These are phyloP conservation scores for Cybosia mesomella DNA, from an alignment of 2,888 invertebrate species.

Conservation along the genomic window DNA sequence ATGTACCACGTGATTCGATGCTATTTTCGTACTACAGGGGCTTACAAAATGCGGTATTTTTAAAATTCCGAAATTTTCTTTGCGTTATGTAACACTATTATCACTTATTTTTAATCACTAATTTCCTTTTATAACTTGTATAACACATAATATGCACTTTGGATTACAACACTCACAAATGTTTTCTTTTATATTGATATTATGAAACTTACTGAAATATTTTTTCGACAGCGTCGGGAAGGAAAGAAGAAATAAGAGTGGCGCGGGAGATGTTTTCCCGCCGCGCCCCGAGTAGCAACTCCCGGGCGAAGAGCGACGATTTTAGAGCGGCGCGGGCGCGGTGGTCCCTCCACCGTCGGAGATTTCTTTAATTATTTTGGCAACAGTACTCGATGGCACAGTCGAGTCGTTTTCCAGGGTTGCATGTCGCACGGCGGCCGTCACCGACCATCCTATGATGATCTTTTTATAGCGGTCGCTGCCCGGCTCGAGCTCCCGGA, in stretches of 20 bases:
- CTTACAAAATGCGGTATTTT: constrained; percentile 87
- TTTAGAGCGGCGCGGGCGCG: constrained; percentile 88
- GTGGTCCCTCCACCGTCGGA: constrained; percentile 88
- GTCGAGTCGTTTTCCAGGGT: constrained; percentile 87
- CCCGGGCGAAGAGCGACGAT: constrained; percentile 87
- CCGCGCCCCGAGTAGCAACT: constrained; percentile 87
- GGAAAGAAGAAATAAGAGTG: constrained; percentile 87
- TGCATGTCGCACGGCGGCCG: constrained; percentile 83
- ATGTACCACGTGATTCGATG: constrained; percentile 82
- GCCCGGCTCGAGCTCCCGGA: constrained; percentile 82
- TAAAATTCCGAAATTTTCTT: constrained; percentile 80
- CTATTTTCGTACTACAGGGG: constrained; percentile 84
- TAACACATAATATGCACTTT: constrained; percentile 75
- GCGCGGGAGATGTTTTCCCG: constrained; percentile 87
- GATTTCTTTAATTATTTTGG: constrained; percentile 93
- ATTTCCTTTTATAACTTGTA: constrained; percentile 63
- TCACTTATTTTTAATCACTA: constrained; percentile 76
- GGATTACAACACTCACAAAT: constrained; percentile 71
- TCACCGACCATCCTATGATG: constrained; percentile 81
- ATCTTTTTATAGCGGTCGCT: constrained; percentile 86
- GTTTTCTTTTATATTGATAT: constrained; percentile 67
- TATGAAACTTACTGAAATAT: constrained; percentile 81
- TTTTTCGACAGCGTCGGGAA: constrained; percentile 86
- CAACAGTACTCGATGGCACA: constrained; percentile 88
- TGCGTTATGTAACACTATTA: constrained; percentile 83